Evolutionary conservation across 2,797 vertebrate species (phyloP), one percentile per base, ranked within the genome.

Genomic region (Tolypeutes matacus): DNA sequence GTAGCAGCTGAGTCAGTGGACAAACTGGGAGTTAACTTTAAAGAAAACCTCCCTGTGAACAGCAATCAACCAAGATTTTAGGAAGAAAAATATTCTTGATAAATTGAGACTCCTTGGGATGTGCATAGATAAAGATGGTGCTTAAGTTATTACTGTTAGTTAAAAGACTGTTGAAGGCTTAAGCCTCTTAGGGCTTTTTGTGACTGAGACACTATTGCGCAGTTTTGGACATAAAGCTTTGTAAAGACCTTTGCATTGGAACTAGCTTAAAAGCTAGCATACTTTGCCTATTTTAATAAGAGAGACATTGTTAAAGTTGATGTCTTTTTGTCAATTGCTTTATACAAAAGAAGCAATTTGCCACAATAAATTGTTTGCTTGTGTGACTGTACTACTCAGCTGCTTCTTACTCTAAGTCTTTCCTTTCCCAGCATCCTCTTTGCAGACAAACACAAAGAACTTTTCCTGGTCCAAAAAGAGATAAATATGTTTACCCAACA

Each of bases 11-110:
- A 85, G 39, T 93, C 25, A 85, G 34, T 20, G 91, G 62, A 83
- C 76, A 60, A 96, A 83, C n/a, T 96, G 42, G 62, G 82, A 73
- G 60, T 64, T 94, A 93, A 93, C 89, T n/a, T 93, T 36, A 67
- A 73, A 64, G 36, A 76, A 69, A 65, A 72, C 69, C 39, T 76
- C 0, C 21, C 12, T 64, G 7, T n/a, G 27, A 51, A 84, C 29
- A 72, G 36, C 46, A 96, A 96, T 83, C 64, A 42, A 89, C 70
- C 83, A 53, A 76, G 83, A 39, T 53, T 78, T 62, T 51, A 18
- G 36, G 17, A 60, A 94, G 64, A 97, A 96, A 93, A 87, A 64
- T 25, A 95, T 67, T 69, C 23, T 29, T 89, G 53, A 58, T 93
- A 95, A 95, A 95, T 14, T 73, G 62, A 95, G n/a, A 82, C 20